Evolutionary conservation across 2,113 vertebrate genomes (phyloP), one percentile per base, ranked within the genome.

Genomic region (Pyrgilauda ruficollis): DNA sequence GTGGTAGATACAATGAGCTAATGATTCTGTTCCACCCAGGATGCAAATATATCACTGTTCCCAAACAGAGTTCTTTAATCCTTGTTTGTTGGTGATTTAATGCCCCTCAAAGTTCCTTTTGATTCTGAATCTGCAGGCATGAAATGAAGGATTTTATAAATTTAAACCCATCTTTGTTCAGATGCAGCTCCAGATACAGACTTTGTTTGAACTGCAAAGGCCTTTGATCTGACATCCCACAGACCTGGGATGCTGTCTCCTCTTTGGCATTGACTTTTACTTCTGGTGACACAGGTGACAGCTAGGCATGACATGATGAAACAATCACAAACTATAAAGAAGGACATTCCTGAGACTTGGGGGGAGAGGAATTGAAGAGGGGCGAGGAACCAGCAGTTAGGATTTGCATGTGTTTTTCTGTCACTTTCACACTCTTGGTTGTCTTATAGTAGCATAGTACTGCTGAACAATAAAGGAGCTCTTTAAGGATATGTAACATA

Each of bases 1-100:
- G 13, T 49, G 39, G 6, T 56, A 67, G 56, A 18, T 63, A 9
- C 0, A 0, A n/a, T n/a, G n/a, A 80, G 17, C 41, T 69, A 49
- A 73, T 80, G 64, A 47, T 69, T 3, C 0, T 61, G 11, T 59
- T 93, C 62, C 46, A 50, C 13, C 18, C n/a, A 53, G 31, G 55
- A 73, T 85, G 75, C 41, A 73, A 44, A 66, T 39, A 8, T 44
- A 35, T 58, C n/a, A 5, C 47, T 80, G 2, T 41, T 77, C n/a
- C 67, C 39, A 73, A 49, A 58, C 23, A 2, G 3, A 16, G 19
- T 86, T 62, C 64, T 90, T 84, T 67, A 39, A 67, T 88, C 53
- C 72, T 41, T 70, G 15, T 69, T 87, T 77, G 22, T 55, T 89
- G 72, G 14, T 82, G 66, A 41, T 53, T 74, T 84, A 76, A 30